Evolutionary conservation across 2,113 vertebrate genomes (phyloP), one percentile per base, ranked within the genome.

Genomic region (Ageneiosus marmoratus): DNA sequence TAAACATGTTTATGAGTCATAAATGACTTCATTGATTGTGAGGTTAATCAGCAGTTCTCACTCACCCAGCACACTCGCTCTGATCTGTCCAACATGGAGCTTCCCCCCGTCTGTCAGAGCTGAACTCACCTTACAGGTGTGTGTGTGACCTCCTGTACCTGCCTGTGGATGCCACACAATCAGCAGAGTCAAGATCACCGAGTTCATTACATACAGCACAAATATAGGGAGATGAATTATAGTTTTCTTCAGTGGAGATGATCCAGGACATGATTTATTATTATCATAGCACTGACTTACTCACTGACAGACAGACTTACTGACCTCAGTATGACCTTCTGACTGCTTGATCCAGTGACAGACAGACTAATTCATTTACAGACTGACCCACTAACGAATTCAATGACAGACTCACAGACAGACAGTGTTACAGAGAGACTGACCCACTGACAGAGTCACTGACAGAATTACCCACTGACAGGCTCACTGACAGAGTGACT

Each of bases 21-120:
- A n/a, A n/a, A n/a, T n/a, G n/a, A n/a, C n/a, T n/a, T n/a, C n/a
- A n/a, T n/a, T n/a, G n/a, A n/a, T 27, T 11, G 18, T 12, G 32
- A 69, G 32, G 18, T 10, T 69, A 3, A n/a, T 72, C 41, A 37
- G 22, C 9, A 73, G 18, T 3, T 46, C 37, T 7, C 2, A 79
- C 90, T 88, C 58, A 94, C 94, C 91, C 79, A 94, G 56, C 29
- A 92, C 81, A 46, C 88, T 86, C 0, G 77, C 86, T 29, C 84
- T 27, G 55, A 86, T 1, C 3, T 46, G 20, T 27, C 58, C 70
- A 27, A 51, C 34, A 0, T 12, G 20, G 62, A 56, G 0, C 0
- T 24, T 1, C 4, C 5, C 5, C 32, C 72, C 46, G 44, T 58
- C 83, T 63, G 80, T 16, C 58, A 83, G 20, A 37, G 16, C 50